Base-by-base conservation (phyloP, 2,113 vertebrate species). In the Theropithecus gelada region DNA sequence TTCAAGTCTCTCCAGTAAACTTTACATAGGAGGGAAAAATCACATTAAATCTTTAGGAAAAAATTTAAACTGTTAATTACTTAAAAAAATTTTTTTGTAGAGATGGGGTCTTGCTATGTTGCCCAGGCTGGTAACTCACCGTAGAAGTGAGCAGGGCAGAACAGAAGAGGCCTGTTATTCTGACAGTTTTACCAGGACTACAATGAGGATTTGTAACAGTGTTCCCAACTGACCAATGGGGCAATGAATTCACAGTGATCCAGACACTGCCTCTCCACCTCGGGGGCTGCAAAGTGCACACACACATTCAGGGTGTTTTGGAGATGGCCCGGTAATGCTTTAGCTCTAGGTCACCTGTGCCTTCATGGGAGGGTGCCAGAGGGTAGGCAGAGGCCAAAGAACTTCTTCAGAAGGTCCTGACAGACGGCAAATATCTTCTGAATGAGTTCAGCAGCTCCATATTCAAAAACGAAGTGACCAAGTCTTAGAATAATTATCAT, bases 181-280 rank as follows among this genome's bases (percentile, higher is more conserved):
- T 25, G 1, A 22, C 27, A 27, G 38, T 3, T 66, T 35, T 32
- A 25, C 1, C 6, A 3, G 7, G 25, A 16, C n/a, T n/a, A 22
- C 79, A 48, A 5, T 1, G 30, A 43, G 43, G 59, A 1, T 0
- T 35, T 4, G 1, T 5, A 13, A 73, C 23, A 1, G 8, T 14
- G 38, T 11, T 35, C 27, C 32, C 45, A 40, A 2, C 73, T 40
- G 59, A 66, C 22, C 48, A 25, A 25, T 38, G 1, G 45, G 43
- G 8, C 20, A 3, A 14, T 10, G 5, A 17, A 3, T 52, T 22
- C 52, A 23, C 30, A 10, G 64, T 2, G 8, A 45, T 80, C 30
- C 16, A 18, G 93, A 23, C 2, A 23, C 40, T 38, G 2, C 2
- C 14, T 0, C 40, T 13, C 11, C 14, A n/a, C 45, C 16, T 30